A percentile compares a stretch with the other conserved stretches of the same genome.
These are phyloP conservation scores for Pardalotus punctatus DNA, from an alignment of 2,113 vertebrate genomes.

Conservation along the genomic window DNA sequence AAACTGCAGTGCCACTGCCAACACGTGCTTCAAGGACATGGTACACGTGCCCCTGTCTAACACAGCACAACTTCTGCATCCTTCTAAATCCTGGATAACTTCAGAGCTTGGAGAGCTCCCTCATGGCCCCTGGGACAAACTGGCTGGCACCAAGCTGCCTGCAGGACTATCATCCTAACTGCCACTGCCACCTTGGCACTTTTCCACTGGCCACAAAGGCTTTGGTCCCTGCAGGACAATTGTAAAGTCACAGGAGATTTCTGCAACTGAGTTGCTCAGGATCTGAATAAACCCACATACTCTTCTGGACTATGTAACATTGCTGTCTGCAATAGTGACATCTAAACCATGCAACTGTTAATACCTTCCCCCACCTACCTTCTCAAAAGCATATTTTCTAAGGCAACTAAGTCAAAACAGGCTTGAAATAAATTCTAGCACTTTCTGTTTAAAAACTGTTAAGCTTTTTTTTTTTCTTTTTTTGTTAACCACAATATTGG, in stretches of 20 bases:
- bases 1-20: background rate
- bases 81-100: background rate
- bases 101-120: background rate
- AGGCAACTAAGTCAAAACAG: background rate
- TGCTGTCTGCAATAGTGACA: background rate
- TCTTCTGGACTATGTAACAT: background rate
- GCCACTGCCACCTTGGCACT: background rate
- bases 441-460: constrained; percentile 25
- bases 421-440: background rate
- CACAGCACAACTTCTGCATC: background rate
- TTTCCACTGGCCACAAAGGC: background rate
- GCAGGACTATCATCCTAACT: background rate
- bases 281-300: background rate
- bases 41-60: background rate
- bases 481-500: background rate
- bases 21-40: background rate
- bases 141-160: background rate
- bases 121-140: background rate
- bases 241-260: background rate
- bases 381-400: background rate
- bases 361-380: background rate
- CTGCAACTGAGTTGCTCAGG: background rate
- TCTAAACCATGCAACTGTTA: background rate
- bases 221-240: background rate
- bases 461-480: background rate